Evolutionary conservation across 2,797 vertebrate species (phyloP).

Genomic region (Propithecus perrieri): DNA sequence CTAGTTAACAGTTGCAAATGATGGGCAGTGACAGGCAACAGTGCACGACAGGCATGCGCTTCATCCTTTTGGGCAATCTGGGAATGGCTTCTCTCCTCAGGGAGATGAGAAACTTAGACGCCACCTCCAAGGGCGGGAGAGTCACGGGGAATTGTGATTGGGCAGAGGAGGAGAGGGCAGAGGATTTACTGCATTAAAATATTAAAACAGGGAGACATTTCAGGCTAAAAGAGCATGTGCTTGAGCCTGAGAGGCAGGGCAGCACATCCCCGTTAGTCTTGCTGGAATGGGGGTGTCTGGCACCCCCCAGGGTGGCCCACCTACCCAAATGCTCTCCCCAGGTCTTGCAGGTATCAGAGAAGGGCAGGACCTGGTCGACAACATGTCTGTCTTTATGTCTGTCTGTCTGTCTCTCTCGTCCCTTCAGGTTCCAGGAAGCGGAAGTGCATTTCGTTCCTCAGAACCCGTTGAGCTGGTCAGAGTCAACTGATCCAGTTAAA

Average conservation of each 20-base stretch:
- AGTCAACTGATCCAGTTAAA: neutral
- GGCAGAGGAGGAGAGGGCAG: neutral
- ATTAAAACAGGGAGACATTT: neutral
- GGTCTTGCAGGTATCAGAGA: neutral
- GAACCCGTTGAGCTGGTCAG: neutral
- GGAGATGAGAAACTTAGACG: neutral
- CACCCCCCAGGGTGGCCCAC: neutral
- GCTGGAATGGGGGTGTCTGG: neutral
- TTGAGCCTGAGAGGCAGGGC: neutral
- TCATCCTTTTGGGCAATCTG: too few relatives aligned
- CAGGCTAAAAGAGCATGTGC: neutral
- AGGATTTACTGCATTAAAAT: neutral
- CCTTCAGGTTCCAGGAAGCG: neutral
- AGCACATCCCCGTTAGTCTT: neutral
- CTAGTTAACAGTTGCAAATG: neutral
- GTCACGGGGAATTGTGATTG: neutral
- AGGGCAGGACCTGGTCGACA: neutral
- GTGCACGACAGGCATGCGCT: rapidly evolving
- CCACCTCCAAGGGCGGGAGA: rapidly evolving
- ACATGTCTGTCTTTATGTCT: neutral
- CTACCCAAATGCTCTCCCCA: neutral
- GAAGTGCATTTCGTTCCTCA: neutral
- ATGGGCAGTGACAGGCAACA: neutral
- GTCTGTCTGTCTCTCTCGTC: neutral
- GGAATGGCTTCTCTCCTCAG: neutral